Conservation (phyloP, 2,888 invertebrate species). For the Drosophila niveifrons region DNA sequence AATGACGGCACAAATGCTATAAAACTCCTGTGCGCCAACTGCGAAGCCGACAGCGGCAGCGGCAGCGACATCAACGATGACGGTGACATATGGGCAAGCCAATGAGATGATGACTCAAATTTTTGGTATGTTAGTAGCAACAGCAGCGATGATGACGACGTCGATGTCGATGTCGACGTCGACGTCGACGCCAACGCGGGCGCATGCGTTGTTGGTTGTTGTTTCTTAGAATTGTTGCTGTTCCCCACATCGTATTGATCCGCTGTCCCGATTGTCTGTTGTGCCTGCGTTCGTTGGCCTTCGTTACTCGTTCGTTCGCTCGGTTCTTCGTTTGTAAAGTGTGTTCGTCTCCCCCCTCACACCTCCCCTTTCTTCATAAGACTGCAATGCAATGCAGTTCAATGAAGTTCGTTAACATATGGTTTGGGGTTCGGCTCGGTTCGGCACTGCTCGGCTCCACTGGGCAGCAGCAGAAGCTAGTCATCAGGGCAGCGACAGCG, state of each 20-base stretch:
- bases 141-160: slow-evolving; percentile 4
- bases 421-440: slow-evolving; percentile 9
- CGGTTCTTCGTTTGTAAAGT: slow-evolving; percentile 2
- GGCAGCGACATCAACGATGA: slow-evolving; percentile 1
- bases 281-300: not conserved
- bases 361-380: not conserved
- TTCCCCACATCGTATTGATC: slow-evolving; percentile 8
- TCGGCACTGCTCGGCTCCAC: slow-evolving; percentile 7
- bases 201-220: slow-evolving; percentile 48
- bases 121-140: slow-evolving; percentile 55
- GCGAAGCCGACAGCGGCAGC: slow-evolving; percentile 10
- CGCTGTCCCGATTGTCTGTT: slow-evolving; percentile 6
- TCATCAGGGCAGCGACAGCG: slow-evolving; percentile 25
- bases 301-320: not conserved
- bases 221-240: slow-evolving; percentile 49
- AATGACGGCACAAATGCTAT: slow-evolving; percentile 36
- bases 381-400: slow-evolving; percentile 52
- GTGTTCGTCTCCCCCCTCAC: not conserved
- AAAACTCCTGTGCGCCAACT: slow-evolving; percentile 33
- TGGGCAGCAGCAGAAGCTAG: slow-evolving; percentile 17
- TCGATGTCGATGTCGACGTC: not conserved
- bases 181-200: slow-evolving; percentile 11
- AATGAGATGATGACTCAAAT: slow-evolving; percentile 72
- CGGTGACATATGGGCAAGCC: slow-evolving; percentile 58
- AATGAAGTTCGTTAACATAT: slow-evolving; percentile 67